phyloP scores from a whole-genome alignment of 2,113 vertebrate genomes.

The Polypterus senegalus region DNA sequence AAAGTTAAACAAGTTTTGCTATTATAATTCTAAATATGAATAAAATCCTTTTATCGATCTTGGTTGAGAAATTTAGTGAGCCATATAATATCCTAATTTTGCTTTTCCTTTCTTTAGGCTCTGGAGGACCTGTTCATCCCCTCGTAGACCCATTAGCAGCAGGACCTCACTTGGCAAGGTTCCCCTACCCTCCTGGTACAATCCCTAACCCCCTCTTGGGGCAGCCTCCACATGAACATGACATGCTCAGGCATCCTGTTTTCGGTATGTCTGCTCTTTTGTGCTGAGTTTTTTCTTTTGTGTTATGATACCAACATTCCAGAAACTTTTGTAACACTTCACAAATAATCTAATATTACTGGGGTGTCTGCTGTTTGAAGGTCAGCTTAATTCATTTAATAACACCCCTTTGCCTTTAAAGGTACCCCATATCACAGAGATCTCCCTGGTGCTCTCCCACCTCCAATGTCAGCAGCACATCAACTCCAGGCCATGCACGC shows the following conservation, averaged over 20 bases:
- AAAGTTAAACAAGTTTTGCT: no score
- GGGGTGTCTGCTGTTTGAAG: no score
- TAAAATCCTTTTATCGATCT: no score
- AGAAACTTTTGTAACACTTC: no score
- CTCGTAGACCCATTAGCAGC: constrained; percentile 73
- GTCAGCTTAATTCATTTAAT: no score
- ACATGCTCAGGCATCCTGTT: constrained; percentile 93
- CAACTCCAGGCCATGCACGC: constrained; percentile 97
- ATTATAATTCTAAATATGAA: no score
- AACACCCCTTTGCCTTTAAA: constrained; percentile 25
- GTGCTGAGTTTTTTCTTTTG: no score
- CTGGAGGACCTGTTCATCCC: constrained; percentile 78
- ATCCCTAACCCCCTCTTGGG: constrained; percentile 87
- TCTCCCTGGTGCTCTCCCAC: constrained; percentile 74
- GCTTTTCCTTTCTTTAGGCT: constrained; percentile 43
- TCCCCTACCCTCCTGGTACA: constrained; percentile 85
- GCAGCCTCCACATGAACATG: constrained; percentile 88
- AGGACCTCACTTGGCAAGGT: constrained; percentile 86
- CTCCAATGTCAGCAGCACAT: constrained; percentile 91
- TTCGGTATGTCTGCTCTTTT: constrained; percentile 61
- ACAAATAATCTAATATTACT: no score
- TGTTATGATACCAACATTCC: no score
- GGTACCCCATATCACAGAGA: constrained; percentile 85
- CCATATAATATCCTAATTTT: no score
- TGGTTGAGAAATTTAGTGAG: no score